These are phyloP conservation scores for Riptortus pedestris DNA, from an alignment of 1,140 invertebrate genomes.

Conservation along the genomic window DNA sequence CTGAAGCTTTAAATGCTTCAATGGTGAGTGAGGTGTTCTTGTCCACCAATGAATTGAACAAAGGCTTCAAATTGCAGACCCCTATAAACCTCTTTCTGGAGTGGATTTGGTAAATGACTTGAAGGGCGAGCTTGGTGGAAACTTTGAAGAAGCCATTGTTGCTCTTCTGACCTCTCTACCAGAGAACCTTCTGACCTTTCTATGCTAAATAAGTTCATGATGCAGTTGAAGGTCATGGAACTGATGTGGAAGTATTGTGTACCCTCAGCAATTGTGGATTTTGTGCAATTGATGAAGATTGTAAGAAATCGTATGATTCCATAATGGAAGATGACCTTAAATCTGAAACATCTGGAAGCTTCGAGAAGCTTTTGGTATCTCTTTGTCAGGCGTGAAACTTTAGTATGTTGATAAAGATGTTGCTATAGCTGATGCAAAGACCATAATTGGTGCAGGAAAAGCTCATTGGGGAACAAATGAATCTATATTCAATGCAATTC, in stretches of 20 bases:
- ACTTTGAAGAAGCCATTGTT: constrained; percentile 78
- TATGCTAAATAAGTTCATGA: constrained; percentile 78
- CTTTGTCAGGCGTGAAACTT: constrained; percentile 59
- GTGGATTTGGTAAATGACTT: constrained; percentile 82
- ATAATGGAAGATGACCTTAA: constrained; percentile 77
- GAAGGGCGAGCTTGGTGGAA: constrained; percentile 80
- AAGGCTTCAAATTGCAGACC: constrained; percentile 57
- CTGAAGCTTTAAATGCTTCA: constrained; percentile 60
- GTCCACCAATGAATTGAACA: constrained; percentile 57
- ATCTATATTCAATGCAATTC: constrained; percentile 52
- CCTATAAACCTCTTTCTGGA: constrained; percentile 75
- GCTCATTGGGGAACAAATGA: constrained; percentile 57
- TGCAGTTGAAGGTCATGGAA: constrained; percentile 56
- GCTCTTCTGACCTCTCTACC: constrained; percentile 79
- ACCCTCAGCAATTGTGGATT: constrained; percentile 45
- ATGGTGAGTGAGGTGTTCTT: constrained; percentile 69
- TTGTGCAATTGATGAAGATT: constrained; percentile 39
- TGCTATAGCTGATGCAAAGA: constrained; percentile 46
- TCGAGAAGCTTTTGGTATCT: constrained; percentile 79
- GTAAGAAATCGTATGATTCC: constrained; percentile 59
- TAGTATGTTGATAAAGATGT: constrained; percentile 44
- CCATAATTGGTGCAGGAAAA: constrained; percentile 46
- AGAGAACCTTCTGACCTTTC: too few species aligned
- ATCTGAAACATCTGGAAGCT: constrained; percentile 88
- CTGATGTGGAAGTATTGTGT: constrained; percentile 49